phyloP scores from a whole-genome alignment of 2,113 vertebrate species.

The Stercorarius parasiticus region DNA sequence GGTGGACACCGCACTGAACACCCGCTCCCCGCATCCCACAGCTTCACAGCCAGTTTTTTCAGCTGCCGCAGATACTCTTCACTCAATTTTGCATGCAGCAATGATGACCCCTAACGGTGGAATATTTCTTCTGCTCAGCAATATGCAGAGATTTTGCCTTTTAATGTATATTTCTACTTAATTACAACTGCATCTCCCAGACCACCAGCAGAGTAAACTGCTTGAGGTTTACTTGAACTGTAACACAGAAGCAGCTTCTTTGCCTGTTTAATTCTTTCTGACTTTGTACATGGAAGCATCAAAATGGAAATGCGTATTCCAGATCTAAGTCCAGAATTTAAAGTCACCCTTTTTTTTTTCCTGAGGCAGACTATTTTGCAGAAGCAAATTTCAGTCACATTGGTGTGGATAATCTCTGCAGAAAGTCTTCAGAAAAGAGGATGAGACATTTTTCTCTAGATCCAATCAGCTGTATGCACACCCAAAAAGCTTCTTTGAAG shows the following conservation, averaged over 20 bases:
- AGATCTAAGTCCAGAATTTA: neutral
- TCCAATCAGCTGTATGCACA: neutral
- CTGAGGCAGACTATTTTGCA: neutral
- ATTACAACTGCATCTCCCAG: neutral
- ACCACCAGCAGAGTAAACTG: neutral
- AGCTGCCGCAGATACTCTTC: neutral
- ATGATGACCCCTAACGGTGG: constrained; percentile 52
- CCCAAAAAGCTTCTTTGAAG: neutral
- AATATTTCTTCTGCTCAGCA: neutral
- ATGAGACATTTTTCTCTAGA: neutral
- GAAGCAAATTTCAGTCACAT: neutral
- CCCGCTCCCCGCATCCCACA: neutral
- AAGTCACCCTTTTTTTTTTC: neutral
- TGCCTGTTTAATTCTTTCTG: neutral
- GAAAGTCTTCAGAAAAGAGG: neutral
- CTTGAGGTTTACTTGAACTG: neutral
- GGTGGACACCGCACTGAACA: neutral
- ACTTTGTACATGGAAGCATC: neutral
- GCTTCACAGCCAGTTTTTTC: neutral
- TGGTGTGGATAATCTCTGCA: neutral
- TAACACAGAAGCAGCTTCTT: neutral
- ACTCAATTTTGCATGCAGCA: neutral
- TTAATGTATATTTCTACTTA: neutral
- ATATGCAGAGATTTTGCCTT: neutral
- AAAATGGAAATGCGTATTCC: neutral